Evolutionary conservation across 2,888 invertebrate genomes (phyloP), one percentile per base, ranked within the genome.

Genomic region (Frankliniella intonsa): DNA sequence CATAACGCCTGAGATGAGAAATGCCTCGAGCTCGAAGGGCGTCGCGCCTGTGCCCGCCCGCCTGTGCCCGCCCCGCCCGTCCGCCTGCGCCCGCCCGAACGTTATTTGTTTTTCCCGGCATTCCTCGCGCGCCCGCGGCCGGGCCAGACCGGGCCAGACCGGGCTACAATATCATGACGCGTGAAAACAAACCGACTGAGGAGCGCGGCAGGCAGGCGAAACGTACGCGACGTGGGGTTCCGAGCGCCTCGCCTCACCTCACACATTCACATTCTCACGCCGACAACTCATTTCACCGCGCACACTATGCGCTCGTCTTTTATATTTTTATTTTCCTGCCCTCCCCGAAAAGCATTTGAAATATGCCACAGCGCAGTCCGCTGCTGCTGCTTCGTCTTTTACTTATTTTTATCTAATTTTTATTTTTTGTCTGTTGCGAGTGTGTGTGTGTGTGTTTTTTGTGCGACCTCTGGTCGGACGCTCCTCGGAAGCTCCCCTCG

Each of bases 31-130:
- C 62, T 10, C 62, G n/a, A 62, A n/a, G 62, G 62, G 62, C 62
- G 62, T 62, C 14, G 19, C 62, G 62, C 38, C 38, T n/a, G n/a
- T n/a, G n/a, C n/a, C n/a, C n/a, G n/a, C n/a, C n/a, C n/a, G n/a
- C n/a, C n/a, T n/a, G n/a, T n/a, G n/a, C n/a, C n/a, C n/a, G n/a
- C n/a, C n/a, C n/a, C n/a, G n/a, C n/a, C n/a, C n/a, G n/a, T n/a
- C n/a, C n/a, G n/a, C n/a, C n/a, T n/a, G 38, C 38, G 38, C 2
- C 38, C 38, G 38, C 38, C 38, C 38, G 38, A 38, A 38, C 38
- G 38, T 62, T 62, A 62, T 62, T 62, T 62, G 62, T 62, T 62
- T 62, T 62, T n/a, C 62, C 62, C 38, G 38, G 62, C 62, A 62
- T 62, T 62, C 62, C 62, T 38, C 14, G 62, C 62, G 62, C 62